A percentile compares a stretch with the other conserved stretches of the same genome.
Conservation (phyloP, 2,888 invertebrate species). For the Lymantria monacha region DNA sequence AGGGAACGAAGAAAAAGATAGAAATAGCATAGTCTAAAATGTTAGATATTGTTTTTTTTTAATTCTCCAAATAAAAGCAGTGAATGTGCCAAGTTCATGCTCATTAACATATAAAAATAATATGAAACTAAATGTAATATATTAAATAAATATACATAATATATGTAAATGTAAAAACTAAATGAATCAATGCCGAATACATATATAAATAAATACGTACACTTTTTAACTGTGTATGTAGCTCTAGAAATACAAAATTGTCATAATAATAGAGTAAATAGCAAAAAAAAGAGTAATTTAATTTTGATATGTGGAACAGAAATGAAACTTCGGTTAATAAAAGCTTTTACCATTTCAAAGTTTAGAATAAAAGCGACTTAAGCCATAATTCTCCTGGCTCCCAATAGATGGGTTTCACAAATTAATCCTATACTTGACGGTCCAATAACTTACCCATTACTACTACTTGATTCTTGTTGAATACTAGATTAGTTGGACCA, state of each 20-base stretch:
- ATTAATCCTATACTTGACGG: too few relatives aligned
- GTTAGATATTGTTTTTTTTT: too few relatives aligned
- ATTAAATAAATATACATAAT: conserved; percentile 10
- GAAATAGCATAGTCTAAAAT: too few relatives aligned
- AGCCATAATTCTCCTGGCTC: too few relatives aligned
- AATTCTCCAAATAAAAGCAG: conserved; percentile 29
- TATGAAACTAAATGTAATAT: conserved; percentile 20
- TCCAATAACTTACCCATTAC: too few relatives aligned
- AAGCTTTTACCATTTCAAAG: too few relatives aligned
- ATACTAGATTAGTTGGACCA: too few relatives aligned
- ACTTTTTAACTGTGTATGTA: conserved; percentile 38
- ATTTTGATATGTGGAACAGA: conserved; percentile 1
- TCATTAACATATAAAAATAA: conserved; percentile 13
- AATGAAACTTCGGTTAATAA: conserved; percentile 3
- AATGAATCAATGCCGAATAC: conserved; percentile 13
- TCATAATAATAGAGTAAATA: conserved; percentile 7
- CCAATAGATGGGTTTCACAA: too few relatives aligned
- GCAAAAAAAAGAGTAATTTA: not conserved
- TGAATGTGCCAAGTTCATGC: conserved; percentile 60
- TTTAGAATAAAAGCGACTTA: too few relatives aligned
- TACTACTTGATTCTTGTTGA: too few relatives aligned
- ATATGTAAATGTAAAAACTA: conserved; percentile 6
- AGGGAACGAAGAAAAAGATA: too few relatives aligned
- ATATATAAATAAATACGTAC: conserved; percentile 38
- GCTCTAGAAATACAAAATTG: conserved; percentile 45